phyloP scores from a whole-genome alignment of 2,113 vertebrate genomes.

The Trinectes maculatus region DNA sequence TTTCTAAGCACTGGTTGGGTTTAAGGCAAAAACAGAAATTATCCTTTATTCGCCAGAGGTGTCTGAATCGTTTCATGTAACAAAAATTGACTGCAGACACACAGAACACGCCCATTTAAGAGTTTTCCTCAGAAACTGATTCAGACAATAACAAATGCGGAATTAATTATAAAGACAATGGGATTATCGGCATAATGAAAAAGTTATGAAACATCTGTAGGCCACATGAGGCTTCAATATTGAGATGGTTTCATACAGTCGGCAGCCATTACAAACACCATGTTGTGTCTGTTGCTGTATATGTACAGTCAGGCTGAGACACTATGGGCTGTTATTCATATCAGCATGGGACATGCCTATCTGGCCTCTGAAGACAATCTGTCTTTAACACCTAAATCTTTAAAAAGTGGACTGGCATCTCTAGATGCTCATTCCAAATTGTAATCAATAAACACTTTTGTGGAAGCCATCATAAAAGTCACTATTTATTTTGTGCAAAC shows the following conservation, averaged over 20 bases:
- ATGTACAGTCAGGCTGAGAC: background rate
- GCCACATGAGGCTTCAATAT: constrained; percentile 73
- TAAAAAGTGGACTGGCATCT: no score
- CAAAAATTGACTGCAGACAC: background rate
- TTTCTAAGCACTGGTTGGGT: constrained; percentile 45
- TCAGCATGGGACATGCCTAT: background rate
- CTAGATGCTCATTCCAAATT: no score
- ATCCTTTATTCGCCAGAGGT: constrained; percentile 23
- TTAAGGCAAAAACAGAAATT: constrained; percentile 43
- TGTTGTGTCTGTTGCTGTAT: constrained; percentile 35
- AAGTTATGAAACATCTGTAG: constrained; percentile 73
- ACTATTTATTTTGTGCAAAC: constrained; percentile 13
- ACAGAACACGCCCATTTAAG: background rate
- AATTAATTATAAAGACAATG: background rate
- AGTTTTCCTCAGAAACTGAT: constrained; percentile 1
- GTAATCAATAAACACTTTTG: background rate
- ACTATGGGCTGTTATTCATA: background rate
- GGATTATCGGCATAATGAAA: background rate
- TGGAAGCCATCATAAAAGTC: constrained; percentile 8
- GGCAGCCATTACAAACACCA: constrained; percentile 33
- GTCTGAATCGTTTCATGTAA: constrained; percentile 1
- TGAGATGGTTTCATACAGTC: constrained; percentile 48
- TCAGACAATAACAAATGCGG: constrained; percentile 4
- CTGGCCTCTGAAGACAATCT: no score
- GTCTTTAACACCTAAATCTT: no score